These are phyloP conservation scores for Sepiola atlantica DNA, from an alignment of 2,888 invertebrate genomes.

Conservation along the genomic window DNA sequence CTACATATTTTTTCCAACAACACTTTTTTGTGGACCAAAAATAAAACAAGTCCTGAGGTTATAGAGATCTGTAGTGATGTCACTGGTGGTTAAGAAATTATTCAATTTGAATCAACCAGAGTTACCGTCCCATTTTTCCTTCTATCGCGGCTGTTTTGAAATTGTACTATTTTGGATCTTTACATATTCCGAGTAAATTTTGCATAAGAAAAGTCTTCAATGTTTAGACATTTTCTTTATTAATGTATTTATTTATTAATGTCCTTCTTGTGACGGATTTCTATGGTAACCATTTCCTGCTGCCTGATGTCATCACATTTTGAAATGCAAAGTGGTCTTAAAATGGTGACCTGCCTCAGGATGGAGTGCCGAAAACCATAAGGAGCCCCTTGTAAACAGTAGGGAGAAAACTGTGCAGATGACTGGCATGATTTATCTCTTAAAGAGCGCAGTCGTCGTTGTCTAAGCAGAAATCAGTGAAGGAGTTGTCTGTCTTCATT, in stretches of 20 bases:
- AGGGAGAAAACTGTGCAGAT: not conserved
- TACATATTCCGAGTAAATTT: not conserved
- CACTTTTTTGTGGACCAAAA: too few relatives aligned
- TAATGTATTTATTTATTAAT: conserved; percentile 15
- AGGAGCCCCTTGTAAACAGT: not conserved
- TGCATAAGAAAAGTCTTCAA: not conserved
- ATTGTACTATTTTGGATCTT: too few relatives aligned
- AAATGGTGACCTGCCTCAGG: not conserved
- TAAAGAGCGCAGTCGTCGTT: not conserved
- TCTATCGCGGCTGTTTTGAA: too few relatives aligned
- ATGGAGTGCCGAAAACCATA: not conserved
- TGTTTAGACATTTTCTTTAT: not conserved
- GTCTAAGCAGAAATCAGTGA: not conserved
- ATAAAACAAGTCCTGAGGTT: too few relatives aligned
- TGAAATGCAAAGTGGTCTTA: not conserved
- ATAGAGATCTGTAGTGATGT: too few relatives aligned
- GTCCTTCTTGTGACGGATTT: not conserved
- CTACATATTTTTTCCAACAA: too few relatives aligned
- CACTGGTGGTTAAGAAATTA: too few relatives aligned
- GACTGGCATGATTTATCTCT: conserved; percentile 19
- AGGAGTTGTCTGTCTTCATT: conserved; percentile 8
- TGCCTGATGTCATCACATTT: not conserved
- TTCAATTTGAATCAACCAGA: too few relatives aligned
- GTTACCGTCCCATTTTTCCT: too few relatives aligned
- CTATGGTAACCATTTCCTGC: not conserved